phyloP scores from a whole-genome alignment of 2,113 vertebrate species.

The Pleuronectes platessa region DNA sequence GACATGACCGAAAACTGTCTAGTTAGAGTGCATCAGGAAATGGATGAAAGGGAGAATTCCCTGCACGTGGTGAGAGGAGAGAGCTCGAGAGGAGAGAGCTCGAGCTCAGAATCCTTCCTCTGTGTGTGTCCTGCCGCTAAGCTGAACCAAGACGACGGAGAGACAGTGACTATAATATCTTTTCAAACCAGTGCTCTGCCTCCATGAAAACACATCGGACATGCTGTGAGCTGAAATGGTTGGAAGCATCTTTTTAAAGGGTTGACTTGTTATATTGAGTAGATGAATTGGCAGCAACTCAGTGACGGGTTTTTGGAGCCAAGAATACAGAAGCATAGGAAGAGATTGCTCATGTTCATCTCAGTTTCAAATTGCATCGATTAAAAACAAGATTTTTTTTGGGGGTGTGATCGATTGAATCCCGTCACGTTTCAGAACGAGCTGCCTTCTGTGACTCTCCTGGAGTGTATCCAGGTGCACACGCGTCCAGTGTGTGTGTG shows the following conservation, averaged over 20 bases:
- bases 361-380: constrained; percentile 33
- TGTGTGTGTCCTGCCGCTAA: constrained; percentile 60
- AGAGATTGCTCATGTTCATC: constrained; percentile 27
- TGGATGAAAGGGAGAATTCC: constrained; percentile 75
- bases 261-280: constrained; percentile 66
- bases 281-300: constrained; percentile 59
- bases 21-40: constrained; percentile 74
- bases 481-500: constrained; percentile 31
- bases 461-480: not conserved
- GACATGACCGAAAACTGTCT: constrained; percentile 80
- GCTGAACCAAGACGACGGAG: constrained; percentile 55
- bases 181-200: constrained; percentile 39
- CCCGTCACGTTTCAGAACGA: not conserved
- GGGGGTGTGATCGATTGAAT: not conserved
- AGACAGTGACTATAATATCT: constrained; percentile 32
- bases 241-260: constrained; percentile 63
- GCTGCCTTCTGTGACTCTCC: not conserved
- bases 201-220: constrained; percentile 53
- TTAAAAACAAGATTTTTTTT: not conserved
- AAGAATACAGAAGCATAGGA: constrained; percentile 46
- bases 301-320: constrained; percentile 23
- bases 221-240: constrained; percentile 59
- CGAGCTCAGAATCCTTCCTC: constrained; percentile 43
- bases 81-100: constrained; percentile 50
- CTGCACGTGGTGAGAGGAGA: constrained; percentile 56